Conservation (phyloP, 2,888 invertebrate species). For the Argyresthia goedartella region DNA sequence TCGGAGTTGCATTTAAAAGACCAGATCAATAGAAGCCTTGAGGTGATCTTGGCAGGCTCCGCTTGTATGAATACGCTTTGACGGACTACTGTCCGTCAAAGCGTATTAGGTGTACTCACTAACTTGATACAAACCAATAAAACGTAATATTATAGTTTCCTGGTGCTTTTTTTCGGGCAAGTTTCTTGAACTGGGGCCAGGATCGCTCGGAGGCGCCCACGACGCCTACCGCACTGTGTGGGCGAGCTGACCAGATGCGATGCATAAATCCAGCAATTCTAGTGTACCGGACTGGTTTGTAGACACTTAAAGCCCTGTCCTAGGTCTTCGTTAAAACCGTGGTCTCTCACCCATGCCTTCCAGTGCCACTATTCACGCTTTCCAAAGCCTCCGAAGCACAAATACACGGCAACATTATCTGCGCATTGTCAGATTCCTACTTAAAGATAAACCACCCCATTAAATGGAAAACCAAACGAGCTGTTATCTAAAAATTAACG, state of each 20-base stretch:
- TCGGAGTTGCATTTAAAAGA: too few species aligned
- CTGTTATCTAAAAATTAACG: neutral
- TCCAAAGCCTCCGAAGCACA: constrained; percentile 30
- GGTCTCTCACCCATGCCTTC: constrained; percentile 25
- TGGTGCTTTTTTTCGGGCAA: neutral
- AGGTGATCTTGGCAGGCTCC: too few species aligned
- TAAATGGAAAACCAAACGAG: too few species aligned
- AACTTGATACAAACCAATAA: too few species aligned
- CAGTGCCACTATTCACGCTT: constrained; percentile 31
- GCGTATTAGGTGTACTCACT: too few species aligned
- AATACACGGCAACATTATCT: too few species aligned
- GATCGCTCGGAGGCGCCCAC: constrained; percentile 20
- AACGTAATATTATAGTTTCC: too few species aligned
- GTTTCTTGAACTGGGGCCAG: neutral
- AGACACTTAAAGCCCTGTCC: neutral
- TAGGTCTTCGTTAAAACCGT: constrained; percentile 19
- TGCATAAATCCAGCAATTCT: constrained; percentile 7
- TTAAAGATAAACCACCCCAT: too few species aligned
- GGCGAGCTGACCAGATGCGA: constrained; percentile 17
- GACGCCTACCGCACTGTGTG: constrained; percentile 22
- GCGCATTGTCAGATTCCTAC: too few species aligned
- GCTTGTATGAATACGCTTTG: too few species aligned
- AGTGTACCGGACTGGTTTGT: constrained; percentile 1
- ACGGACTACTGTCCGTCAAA: too few species aligned
- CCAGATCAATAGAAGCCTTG: too few species aligned